phyloP scores from a whole-genome alignment of 1,140 invertebrate species.

The Sycophila sp. region DNA sequence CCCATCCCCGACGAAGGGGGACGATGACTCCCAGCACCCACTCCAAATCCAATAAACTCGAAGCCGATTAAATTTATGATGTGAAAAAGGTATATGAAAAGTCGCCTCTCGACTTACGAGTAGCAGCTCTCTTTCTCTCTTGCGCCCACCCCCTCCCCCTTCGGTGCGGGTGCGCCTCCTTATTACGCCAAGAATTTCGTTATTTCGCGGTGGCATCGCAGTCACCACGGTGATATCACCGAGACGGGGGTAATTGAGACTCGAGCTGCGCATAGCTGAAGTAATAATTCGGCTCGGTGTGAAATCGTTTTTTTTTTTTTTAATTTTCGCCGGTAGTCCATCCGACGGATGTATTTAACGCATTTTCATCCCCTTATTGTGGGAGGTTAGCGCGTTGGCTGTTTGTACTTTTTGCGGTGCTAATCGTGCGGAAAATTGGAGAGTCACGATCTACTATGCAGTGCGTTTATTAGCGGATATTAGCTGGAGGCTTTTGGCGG shows the following conservation, averaged over 20 bases:
- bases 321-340: constrained; percentile 3
- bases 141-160: neutral
- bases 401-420: neutral
- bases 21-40: constrained; percentile 41
- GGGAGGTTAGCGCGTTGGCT: neutral
- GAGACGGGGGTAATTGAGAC: too few relatives aligned
- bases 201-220: constrained; percentile 16
- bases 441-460: too few relatives aligned
- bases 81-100: constrained; percentile 59
- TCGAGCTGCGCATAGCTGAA: neutral
- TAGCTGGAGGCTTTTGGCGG: too few relatives aligned
- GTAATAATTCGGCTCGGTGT: neutral
- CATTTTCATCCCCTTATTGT: neutral
- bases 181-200: constrained; percentile 37
- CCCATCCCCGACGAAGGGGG: too few relatives aligned
- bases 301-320: neutral
- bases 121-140: neutral
- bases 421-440: constrained; percentile 27
- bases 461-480: neutral
- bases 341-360: neutral
- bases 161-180: neutral
- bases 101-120: constrained; percentile 11
- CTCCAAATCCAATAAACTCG: constrained; percentile 61
- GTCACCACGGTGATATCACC: too few relatives aligned
- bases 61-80: constrained; percentile 64